phyloP scores from a whole-genome alignment of 1,140 invertebrate genomes.

The Caenorhabditis tropicalis region DNA sequence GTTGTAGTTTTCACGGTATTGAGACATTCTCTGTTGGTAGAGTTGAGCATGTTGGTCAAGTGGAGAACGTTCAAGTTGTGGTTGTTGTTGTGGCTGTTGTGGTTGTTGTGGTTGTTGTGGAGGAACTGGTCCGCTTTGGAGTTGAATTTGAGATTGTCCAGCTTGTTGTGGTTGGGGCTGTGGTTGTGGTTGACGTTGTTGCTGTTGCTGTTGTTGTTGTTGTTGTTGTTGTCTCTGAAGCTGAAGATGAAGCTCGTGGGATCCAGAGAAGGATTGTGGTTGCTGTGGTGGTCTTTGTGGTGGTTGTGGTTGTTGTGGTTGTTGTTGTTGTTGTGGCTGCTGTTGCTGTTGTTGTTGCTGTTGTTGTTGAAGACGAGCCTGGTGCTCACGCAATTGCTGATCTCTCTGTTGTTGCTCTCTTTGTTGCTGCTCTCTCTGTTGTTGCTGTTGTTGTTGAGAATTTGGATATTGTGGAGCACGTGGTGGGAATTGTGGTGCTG shows the following conservation, averaged over 20 bases:
- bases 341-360: conserved; percentile 39
- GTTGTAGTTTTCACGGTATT: conserved; percentile 46
- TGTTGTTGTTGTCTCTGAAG: background rate
- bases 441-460: conserved; percentile 17
- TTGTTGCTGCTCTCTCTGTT: background rate
- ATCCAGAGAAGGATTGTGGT: background rate
- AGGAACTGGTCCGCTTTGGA: background rate
- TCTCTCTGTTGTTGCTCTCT: conserved; percentile 44
- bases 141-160: conserved; percentile 19
- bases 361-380: conserved; percentile 43
- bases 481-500: conserved; percentile 45
- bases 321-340: background rate
- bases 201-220: background rate
- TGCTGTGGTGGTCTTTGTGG: background rate
- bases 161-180: background rate
- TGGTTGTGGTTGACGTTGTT: background rate
- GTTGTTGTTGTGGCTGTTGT: conserved; percentile 27
- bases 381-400: conserved; percentile 37
- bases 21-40: conserved; percentile 54
- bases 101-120: conserved; percentile 28
- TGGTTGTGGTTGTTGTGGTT: background rate
- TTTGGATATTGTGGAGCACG: conserved; percentile 35
- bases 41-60: conserved; percentile 45
- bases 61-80: conserved; percentile 33
- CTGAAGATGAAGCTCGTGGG: background rate